Conservation (phyloP, 92 coral and sea anemone genomes). For the Zoanthus gigantus region DNA sequence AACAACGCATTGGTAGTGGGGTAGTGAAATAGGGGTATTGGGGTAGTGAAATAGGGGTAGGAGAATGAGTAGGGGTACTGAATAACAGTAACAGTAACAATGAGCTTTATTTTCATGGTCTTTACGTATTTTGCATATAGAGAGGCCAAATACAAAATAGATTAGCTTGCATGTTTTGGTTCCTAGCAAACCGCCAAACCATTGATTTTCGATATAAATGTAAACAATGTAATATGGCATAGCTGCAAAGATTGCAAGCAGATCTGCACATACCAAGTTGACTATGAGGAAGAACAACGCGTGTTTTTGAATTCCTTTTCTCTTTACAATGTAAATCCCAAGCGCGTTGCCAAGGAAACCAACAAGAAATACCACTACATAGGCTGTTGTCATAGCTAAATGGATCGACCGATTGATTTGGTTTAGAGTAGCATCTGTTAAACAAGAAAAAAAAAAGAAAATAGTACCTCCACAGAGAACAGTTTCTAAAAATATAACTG, state of each 20-base stretch:
- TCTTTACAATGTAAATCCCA: slow-evolving; percentile 26
- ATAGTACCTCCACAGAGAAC: background rate
- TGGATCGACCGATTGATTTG: background rate
- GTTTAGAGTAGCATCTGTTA: background rate
- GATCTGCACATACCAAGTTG: slow-evolving; percentile 36
- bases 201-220: slow-evolving; percentile 5
- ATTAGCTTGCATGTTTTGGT: background rate
- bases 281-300: slow-evolving; percentile 17
- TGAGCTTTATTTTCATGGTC: too few species aligned
- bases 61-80: too few species aligned
- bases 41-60: too few species aligned
- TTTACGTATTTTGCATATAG: background rate
- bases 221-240: slow-evolving; percentile 10
- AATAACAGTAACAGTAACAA: too few species aligned
- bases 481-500: too few species aligned
- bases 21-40: too few species aligned
- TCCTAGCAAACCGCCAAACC: slow-evolving; percentile 41
- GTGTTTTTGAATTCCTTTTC: background rate
- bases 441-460: background rate
- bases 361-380: slow-evolving; percentile 8
- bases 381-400: slow-evolving; percentile 27
- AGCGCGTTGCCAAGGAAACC: slow-evolving; percentile 47
- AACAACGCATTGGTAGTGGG: too few species aligned
- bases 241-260: slow-evolving; percentile 2
- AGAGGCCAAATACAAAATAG: slow-evolving; percentile 18